A percentile compares a stretch with the other conserved stretches of the same genome.
Evolutionary conservation across 1,140 invertebrate species (phyloP).

Genomic region (Cydia fagiglandana): DNA sequence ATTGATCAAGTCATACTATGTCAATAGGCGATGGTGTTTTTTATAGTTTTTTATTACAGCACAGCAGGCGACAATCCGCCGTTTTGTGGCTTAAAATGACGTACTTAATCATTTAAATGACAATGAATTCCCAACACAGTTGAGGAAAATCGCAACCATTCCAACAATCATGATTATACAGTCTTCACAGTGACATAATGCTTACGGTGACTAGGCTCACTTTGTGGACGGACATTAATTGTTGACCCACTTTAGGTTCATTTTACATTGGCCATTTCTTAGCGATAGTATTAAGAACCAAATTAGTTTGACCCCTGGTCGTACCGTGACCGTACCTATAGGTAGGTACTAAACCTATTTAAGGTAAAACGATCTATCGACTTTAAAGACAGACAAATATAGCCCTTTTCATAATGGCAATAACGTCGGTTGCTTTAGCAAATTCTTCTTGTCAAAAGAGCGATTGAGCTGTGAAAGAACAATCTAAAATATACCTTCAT

Average conservation of each 20-base stretch:
- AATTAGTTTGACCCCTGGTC: no score
- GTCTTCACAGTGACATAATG: neutral
- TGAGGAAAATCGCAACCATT: conserved; percentile 2
- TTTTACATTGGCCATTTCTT: neutral
- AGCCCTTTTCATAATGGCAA: no score
- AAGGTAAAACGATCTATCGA: no score
- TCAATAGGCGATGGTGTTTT: conserved; percentile 30
- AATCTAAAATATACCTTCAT: neutral
- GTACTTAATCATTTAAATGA: neutral
- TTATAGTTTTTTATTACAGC: conserved; percentile 36
- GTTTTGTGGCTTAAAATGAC: neutral
- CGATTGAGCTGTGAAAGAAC: no score
- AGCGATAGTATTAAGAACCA: no score
- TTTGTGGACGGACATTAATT: neutral
- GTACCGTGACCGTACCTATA: no score
- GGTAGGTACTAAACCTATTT: no score
- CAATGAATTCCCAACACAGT: neutral
- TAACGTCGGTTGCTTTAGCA: no score
- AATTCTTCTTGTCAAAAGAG: no score
- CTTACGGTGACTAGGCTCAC: neutral
- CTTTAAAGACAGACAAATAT: no score
- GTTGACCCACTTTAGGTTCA: neutral
- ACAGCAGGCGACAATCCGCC: neutral
- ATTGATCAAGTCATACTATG: no score
- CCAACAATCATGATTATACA: neutral